phyloP scores from a whole-genome alignment of 2,888 invertebrate species.

The Arctia plantaginis region DNA sequence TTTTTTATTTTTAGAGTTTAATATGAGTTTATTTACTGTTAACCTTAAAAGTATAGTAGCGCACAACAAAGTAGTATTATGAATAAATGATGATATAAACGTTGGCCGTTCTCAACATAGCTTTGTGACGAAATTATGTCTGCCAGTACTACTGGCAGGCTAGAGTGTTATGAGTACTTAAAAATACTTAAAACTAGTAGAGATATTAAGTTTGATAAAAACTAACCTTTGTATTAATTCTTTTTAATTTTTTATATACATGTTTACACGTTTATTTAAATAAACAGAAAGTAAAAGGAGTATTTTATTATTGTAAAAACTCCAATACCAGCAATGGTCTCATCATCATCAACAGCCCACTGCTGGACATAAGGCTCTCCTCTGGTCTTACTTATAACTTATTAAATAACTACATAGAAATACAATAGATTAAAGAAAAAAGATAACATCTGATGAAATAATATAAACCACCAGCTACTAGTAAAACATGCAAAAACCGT shows the following conservation, averaged over 20 bases:
- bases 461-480: not conserved
- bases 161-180: no score
- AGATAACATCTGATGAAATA: not conserved
- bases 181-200: not conserved
- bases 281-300: not conserved
- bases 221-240: not conserved
- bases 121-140: no score
- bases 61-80: no score
- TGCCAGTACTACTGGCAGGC: no score
- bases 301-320: not conserved
- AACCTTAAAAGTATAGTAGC: no score
- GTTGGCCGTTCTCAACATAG: no score
- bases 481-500: constrained; percentile 23
- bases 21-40: no score
- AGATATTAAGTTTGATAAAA: not conserved
- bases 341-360: no score
- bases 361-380: no score
- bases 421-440: not conserved
- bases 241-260: not conserved
- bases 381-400: not conserved
- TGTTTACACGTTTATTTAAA: not conserved
- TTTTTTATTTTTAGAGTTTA: no score
- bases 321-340: not conserved
- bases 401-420: not conserved
- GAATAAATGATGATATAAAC: no score